Conservation (phyloP, 2,888 invertebrate species). For the Drosophila limbata region DNA sequence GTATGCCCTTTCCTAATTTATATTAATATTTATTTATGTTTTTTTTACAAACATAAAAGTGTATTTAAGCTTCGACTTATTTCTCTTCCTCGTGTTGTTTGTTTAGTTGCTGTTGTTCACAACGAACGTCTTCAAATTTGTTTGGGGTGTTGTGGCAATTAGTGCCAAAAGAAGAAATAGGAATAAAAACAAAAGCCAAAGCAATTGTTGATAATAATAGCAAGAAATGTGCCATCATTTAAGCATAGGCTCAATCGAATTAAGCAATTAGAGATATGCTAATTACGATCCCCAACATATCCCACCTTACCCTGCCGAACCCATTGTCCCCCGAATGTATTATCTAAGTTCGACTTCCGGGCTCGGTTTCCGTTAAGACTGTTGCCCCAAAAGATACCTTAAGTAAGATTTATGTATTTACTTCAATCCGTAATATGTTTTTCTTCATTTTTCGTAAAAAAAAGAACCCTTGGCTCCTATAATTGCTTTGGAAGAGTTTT, state of each 20-base stretch:
- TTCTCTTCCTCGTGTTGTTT: not conserved
- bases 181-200: conserved; percentile 7
- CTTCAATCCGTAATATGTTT: conserved; percentile 73
- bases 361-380: conserved; percentile 42
- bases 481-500: conserved; percentile 67
- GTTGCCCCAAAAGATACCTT: conserved; percentile 11
- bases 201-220: conserved; percentile 28
- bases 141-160: conserved; percentile 58
- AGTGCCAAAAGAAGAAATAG: conserved; percentile 42
- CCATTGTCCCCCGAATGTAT: conserved; percentile 4
- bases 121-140: conserved; percentile 41
- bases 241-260: conserved; percentile 50
- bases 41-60: too few relatives aligned
- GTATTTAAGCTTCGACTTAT: conserved; percentile 2
- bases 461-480: conserved; percentile 56
- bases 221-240: conserved; percentile 49
- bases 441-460: conserved; percentile 15
- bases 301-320: not conserved
- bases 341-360: conserved; percentile 69
- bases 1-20: conserved; percentile 12
- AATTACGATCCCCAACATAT: conserved; percentile 41
- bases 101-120: conserved; percentile 8
- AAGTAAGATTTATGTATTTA: conserved; percentile 74
- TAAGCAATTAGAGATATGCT: conserved; percentile 69
- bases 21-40: not conserved